Percentiles rank a stretch among this genome's conserved stretches.
phyloP scores from a whole-genome alignment of 2,797 vertebrate species.

The Manis crassicaudata region DNA sequence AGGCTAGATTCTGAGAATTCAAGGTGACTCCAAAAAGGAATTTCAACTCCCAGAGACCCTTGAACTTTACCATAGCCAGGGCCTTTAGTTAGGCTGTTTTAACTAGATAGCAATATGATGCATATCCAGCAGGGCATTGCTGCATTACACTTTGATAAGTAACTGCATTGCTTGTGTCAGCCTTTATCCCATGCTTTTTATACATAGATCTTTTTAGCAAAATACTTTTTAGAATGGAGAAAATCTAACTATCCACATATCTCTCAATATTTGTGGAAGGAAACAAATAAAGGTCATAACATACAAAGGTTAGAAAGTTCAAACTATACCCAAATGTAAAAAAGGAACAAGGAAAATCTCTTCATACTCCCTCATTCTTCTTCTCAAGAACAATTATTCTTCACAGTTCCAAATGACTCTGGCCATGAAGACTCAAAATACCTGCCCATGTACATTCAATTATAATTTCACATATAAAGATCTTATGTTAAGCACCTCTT shows the following conservation, averaged over 20 bases:
- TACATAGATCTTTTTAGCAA: not conserved
- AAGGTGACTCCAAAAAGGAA: constrained; percentile 20
- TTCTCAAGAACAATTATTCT: not conserved
- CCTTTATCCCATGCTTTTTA: not conserved
- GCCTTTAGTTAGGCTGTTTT: not conserved
- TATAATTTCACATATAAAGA: not conserved
- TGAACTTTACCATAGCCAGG: not conserved
- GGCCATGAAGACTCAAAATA: not conserved
- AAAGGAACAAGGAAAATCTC: not conserved
- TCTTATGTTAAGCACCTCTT: not conserved
- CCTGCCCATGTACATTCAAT: not conserved
- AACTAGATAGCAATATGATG: not conserved
- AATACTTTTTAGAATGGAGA: not conserved
- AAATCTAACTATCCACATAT: not conserved
- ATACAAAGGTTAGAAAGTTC: not conserved
- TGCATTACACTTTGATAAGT: not conserved
- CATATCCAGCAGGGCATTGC: not conserved
- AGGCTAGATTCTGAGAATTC: constrained; percentile 19
- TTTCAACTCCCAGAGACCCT: not conserved
- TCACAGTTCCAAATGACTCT: not conserved
- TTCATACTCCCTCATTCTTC: not conserved
- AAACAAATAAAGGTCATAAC: not conserved
- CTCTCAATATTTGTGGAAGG: not conserved
- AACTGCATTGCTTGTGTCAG: not conserved
- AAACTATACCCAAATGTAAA: not conserved